Conservation (phyloP, 2,113 vertebrate species). For the Numenius arquata region DNA sequence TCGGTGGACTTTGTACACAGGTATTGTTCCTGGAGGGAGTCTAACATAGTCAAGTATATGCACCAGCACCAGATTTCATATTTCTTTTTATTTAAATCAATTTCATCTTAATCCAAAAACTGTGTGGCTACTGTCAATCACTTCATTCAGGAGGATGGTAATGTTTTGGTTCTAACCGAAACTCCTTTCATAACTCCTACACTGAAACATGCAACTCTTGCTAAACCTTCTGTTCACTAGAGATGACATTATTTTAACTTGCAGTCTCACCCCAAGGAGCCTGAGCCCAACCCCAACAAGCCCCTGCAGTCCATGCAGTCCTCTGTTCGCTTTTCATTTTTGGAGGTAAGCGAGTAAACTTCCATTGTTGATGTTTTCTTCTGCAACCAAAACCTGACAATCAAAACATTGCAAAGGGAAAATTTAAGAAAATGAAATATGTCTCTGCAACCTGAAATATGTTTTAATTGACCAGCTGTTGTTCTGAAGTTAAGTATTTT, state of each 20-base stretch:
- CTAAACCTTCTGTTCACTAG: slow-evolving; percentile 71
- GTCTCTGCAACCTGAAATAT: neutral
- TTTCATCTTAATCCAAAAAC: slow-evolving; percentile 1
- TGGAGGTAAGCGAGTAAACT: slow-evolving; percentile 93
- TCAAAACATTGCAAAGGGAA: neutral
- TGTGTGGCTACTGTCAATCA: neutral
- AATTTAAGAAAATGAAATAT: neutral
- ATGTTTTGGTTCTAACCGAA: slow-evolving; percentile 20
- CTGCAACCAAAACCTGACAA: neutral
- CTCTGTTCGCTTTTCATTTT: slow-evolving; percentile 98
- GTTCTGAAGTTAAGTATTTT: neutral
- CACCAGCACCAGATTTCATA: slow-evolving; percentile 6
- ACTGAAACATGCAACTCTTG: slow-evolving; percentile 40
- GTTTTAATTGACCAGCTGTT: neutral
- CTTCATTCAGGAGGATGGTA: neutral
- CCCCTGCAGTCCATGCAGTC: slow-evolving; percentile 98
- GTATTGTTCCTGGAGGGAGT: neutral
- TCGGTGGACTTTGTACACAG: neutral
- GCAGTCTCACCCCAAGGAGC: slow-evolving; percentile 98
- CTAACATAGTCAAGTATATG: neutral
- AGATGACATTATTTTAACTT: slow-evolving; percentile 94
- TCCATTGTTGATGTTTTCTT: slow-evolving; percentile 54
- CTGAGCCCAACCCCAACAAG: slow-evolving; percentile 99
- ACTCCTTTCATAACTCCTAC: neutral
- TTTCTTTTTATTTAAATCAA: slow-evolving; percentile 31